Conservation (phyloP, 2,797 vertebrate genomes). For the Rhodeus uyekii region DNA sequence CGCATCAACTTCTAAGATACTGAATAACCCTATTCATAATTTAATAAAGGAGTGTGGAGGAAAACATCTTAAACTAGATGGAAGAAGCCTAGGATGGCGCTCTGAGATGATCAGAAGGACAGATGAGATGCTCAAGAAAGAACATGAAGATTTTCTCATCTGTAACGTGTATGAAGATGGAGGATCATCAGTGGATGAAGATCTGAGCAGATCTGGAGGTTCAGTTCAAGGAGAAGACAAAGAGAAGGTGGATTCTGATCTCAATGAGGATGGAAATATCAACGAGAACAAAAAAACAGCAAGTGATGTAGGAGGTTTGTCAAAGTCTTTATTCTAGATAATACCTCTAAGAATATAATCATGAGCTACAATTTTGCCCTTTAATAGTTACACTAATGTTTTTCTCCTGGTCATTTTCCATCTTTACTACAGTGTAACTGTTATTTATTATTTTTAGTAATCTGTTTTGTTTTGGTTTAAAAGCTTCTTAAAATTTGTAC, state of each 20-base stretch:
- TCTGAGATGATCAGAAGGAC: background rate
- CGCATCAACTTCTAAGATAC: fast-evolving
- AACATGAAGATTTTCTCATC: background rate
- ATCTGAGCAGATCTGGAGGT: background rate
- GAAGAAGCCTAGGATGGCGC: background rate
- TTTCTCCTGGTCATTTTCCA: too few relatives aligned
- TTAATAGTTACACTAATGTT: too few relatives aligned
- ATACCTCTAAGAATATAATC: background rate
- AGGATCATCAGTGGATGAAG: background rate
- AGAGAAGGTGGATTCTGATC: too few relatives aligned
- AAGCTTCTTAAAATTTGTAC: too few relatives aligned
- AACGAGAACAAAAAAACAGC: background rate
- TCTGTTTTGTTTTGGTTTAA: too few relatives aligned
- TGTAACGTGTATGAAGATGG: background rate
- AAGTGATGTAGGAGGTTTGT: background rate
- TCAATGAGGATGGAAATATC: background rate
- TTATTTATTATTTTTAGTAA: too few relatives aligned
- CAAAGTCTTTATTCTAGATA: background rate
- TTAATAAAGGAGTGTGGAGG: background rate
- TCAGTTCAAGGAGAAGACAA: background rate
- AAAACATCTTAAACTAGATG: background rate
- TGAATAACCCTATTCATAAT: too few relatives aligned
- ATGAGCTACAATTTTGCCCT: background rate
- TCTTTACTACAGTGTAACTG: too few relatives aligned
- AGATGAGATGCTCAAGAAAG: background rate